Conservation (phyloP, 2,113 vertebrate species). For the Coryphaenoides rupestris region DNA sequence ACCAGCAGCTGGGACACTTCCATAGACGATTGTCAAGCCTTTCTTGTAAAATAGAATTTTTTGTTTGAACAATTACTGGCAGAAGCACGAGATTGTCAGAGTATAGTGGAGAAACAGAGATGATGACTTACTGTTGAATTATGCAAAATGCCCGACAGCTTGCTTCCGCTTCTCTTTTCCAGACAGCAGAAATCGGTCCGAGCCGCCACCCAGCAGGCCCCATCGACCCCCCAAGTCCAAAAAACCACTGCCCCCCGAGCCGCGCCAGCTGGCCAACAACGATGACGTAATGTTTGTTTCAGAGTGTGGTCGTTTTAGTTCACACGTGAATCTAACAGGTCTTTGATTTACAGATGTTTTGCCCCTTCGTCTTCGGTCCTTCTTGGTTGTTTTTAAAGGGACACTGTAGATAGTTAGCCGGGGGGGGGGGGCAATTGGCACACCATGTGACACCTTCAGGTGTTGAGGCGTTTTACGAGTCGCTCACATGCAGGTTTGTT, state of each 20-base stretch:
- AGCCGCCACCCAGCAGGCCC: slow-evolving; percentile 37
- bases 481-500: not conserved
- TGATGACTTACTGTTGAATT: not conserved
- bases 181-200: slow-evolving; percentile 54
- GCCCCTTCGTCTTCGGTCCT: too few relatives aligned
- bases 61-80: not conserved
- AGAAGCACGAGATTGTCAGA: not conserved
- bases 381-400: too few relatives aligned
- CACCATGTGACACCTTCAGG: too few relatives aligned
- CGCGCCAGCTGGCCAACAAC: not conserved
- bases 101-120: not conserved
- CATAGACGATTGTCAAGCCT: not conserved
- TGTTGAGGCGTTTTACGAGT: not conserved
- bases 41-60: not conserved
- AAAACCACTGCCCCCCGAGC: slow-evolving; percentile 43
- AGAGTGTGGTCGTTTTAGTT: too few relatives aligned
- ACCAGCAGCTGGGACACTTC: too few relatives aligned
- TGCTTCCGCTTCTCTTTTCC: slow-evolving; percentile 52
- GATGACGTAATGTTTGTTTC: slow-evolving; percentile 43
- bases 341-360: too few relatives aligned
- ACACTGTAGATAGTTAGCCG: too few relatives aligned
- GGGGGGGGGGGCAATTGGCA: too few relatives aligned
- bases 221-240: slow-evolving; percentile 23
- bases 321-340: too few relatives aligned
- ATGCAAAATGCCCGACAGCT: slow-evolving; percentile 45